A percentile compares a stretch with the other conserved stretches of the same genome.
Evolutionary conservation across 2,113 vertebrate genomes (phyloP).

Genomic region (Stomatorhinus ivindoensis): DNA sequence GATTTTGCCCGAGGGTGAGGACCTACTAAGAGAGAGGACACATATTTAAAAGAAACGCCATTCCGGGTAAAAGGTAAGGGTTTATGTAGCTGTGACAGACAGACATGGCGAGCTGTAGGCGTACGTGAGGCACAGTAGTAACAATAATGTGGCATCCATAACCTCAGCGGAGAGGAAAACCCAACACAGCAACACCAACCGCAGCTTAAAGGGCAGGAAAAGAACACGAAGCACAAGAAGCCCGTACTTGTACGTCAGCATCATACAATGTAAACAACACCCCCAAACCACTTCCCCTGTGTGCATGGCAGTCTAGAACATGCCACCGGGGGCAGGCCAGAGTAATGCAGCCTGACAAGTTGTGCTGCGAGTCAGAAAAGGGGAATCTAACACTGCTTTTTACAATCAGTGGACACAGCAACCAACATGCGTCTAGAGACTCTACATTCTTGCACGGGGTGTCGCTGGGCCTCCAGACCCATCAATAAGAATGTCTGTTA

Average conservation of each 20-base stretch:
- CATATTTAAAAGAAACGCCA: neutral
- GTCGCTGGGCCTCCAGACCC: neutral
- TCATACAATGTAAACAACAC: neutral
- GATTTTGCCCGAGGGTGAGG: conserved; percentile 57
- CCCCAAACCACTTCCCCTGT: neutral
- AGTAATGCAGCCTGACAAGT: conserved; percentile 37
- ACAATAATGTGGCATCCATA: neutral
- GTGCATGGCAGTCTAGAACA: neutral
- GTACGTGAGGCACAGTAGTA: neutral
- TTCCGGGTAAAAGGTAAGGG: neutral
- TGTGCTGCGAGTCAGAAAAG: conserved; percentile 44
- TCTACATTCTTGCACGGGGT: neutral
- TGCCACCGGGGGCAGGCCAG: conserved; percentile 13
- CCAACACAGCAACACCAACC: neutral
- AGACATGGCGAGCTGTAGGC: neutral
- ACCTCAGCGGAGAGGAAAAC: neutral
- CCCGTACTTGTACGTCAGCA: neutral
- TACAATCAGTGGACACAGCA: conserved; percentile 37
- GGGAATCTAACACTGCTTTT: conserved; percentile 45
- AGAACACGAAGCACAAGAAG: neutral
- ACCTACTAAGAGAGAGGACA: conserved; percentile 33
- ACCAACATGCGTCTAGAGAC: neutral
- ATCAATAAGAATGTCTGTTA: neutral
- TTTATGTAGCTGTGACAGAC: neutral
- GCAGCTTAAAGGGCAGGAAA: neutral